Evolutionary conservation across 2,113 vertebrate genomes (phyloP).

Genomic region (Rhodinocichla rosea): DNA sequence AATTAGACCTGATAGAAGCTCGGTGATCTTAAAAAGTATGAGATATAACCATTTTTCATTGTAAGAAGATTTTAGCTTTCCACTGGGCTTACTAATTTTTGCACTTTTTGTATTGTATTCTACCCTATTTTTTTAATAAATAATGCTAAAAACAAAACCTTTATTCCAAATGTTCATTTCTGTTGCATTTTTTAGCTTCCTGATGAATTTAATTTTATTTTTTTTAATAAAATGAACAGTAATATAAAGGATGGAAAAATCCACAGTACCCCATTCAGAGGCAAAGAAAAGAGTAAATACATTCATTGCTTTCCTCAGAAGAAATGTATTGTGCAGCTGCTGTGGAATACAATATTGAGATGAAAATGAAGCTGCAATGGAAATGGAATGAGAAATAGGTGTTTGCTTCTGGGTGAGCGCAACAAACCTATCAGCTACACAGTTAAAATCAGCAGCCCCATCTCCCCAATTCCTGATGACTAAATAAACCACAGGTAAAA

Average conservation of each 20-base stretch:
- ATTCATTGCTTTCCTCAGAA: conserved; percentile 71
- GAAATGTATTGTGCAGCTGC: conserved; percentile 59
- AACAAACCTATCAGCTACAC: conserved; percentile 39
- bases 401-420: conserved; percentile 48
- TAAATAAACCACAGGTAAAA: conserved; percentile 68
- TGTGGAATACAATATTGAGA: conserved; percentile 60
- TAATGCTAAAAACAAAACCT: not conserved
- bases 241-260: conserved; percentile 28
- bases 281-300: conserved; percentile 62
- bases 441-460: conserved; percentile 34
- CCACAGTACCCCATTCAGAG: not conserved
- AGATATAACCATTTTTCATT: conserved; percentile 9
- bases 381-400: conserved; percentile 71
- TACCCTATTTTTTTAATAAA: not conserved
- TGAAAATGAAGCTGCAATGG: conserved; percentile 68
- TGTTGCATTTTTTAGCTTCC: not conserved
- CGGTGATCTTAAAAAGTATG: conserved; percentile 45
- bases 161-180: not conserved
- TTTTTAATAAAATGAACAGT: not conserved
- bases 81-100: not conserved
- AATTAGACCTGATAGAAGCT: not conserved
- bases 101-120: not conserved
- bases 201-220: not conserved
- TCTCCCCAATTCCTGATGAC: conserved; percentile 50
- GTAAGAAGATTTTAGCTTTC: not conserved